phyloP scores from a whole-genome alignment of 2,888 invertebrate genomes.

The Synergus umbraculus region DNA sequence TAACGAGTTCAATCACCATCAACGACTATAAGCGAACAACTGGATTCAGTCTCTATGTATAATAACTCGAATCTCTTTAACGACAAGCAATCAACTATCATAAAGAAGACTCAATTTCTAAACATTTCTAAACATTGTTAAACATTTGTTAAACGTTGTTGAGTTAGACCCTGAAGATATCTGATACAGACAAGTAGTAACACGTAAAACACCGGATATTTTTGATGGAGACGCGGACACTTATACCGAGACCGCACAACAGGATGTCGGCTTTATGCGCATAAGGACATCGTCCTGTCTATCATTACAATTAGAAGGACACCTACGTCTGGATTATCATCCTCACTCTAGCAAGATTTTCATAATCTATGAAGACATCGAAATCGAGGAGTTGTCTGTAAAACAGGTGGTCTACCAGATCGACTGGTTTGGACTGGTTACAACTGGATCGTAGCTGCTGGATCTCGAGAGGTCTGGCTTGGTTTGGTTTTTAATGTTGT shows the following conservation, averaged over 20 bases:
- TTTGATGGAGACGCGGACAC: not conserved
- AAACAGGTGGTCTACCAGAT: conserved; percentile 42
- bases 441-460: conserved; percentile 71
- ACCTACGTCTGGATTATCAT: not conserved
- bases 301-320: not conserved
- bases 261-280: not conserved
- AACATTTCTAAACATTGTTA: conserved; percentile 2
- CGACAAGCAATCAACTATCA: not conserved
- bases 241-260: not conserved
- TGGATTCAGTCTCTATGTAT: not conserved
- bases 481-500: conserved; percentile 34
- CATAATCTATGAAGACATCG: not conserved
- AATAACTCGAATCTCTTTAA: not conserved
- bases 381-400: conserved; percentile 7
- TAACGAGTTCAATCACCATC: conserved; percentile 12
- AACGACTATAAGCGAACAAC: not conserved
- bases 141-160: too few species aligned
- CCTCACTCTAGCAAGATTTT: not conserved
- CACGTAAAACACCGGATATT: not conserved
- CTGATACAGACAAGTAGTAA: not conserved
- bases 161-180: not conserved
- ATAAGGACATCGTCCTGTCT: not conserved
- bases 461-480: conserved; percentile 61
- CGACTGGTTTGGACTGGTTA: conserved; percentile 65
- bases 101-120: not conserved